Base-by-base conservation (phyloP, 2,113 vertebrate species). In the Pholis gunnellus region DNA sequence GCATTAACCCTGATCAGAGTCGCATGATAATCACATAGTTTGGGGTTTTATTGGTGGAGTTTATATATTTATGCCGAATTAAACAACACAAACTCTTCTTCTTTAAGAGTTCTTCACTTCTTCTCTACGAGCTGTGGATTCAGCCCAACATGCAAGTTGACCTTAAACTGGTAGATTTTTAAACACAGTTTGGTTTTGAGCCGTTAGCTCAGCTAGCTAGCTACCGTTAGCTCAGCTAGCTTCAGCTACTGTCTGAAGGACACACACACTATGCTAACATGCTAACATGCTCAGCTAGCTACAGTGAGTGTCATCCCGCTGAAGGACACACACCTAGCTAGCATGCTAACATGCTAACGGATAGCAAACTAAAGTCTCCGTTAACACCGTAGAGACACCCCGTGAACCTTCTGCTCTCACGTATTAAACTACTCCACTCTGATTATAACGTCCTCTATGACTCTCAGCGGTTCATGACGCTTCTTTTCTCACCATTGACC, bases 401-500 rank as follows among this genome's bases (percentile, higher is more conserved):
- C n/a, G 54, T 25, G 22, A 3, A 3, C n/a, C n/a, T 5, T 34
- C 34, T 1, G 15, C 9, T 5, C 15, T 5, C 10, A 14, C 7
- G 22, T 13, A 29, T 15, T 6, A 20, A 1, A 11, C 64, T 40
- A 3, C 13, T 5, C 29, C 14, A 9, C 1, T 4, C 4, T 1
- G 15, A 13, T 31, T 0, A 1, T 20, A 14, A 9, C 48, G 1
- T 4, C 18, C 8, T 8, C 2, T 20, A 9, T 3, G n/a, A 5
- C 11, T 17, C 5, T 71, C 5, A 22, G 2, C 3, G 1, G 0
- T 1, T 2, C 4, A 38, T 38, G 0, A 10, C 34, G 3, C 17
- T 2, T 6, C 1, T 50, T 64, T 76, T 25, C 93, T 93, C 81
- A 96, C 95, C 95, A 95, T 88, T 95, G 95, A 94, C 94, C 95